Percentiles rank a stretch among this genome's conserved stretches.
Conservation (phyloP, 2,888 invertebrate genomes). For the Molanna angustata region DNA sequence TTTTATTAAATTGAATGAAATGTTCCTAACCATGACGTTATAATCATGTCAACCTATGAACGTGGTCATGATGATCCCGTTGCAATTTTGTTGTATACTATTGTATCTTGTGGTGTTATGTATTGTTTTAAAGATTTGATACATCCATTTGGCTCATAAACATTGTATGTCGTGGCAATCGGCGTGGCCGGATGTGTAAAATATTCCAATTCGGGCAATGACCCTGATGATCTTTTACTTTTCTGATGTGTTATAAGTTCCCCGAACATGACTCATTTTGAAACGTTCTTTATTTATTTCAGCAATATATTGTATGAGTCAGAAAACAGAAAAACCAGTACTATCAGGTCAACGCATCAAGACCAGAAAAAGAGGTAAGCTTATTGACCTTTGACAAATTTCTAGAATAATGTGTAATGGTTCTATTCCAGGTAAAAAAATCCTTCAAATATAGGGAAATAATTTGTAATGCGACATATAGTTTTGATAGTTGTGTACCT, state of each 20-base stretch:
- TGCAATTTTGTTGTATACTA: too few relatives aligned
- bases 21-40: constrained; percentile 17
- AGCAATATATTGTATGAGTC: constrained; percentile 98
- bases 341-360: constrained; percentile 99
- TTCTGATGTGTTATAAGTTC: not conserved
- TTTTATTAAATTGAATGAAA: too few relatives aligned
- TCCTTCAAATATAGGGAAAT: too few relatives aligned
- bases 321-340: constrained; percentile 99
- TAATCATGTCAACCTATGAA: not conserved
- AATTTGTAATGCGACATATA: too few relatives aligned
- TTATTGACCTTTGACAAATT: too few relatives aligned
- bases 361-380: constrained; percentile 98
- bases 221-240: constrained; percentile 22
- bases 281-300: constrained; percentile 53
- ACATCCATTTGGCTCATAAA: too few relatives aligned
- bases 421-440: too few relatives aligned
- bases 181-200: constrained; percentile 14
- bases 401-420: too few relatives aligned
- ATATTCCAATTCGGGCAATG: constrained; percentile 21
- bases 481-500: too few relatives aligned
- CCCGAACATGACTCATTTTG: constrained; percentile 35
- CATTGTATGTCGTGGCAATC: constrained; percentile 2
- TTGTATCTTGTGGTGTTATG: too few relatives aligned
- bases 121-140: too few relatives aligned
- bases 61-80: too few relatives aligned